These are phyloP conservation scores for Mycalesis mineus DNA, from an alignment of 2,888 invertebrate species.

Conservation along the genomic window DNA sequence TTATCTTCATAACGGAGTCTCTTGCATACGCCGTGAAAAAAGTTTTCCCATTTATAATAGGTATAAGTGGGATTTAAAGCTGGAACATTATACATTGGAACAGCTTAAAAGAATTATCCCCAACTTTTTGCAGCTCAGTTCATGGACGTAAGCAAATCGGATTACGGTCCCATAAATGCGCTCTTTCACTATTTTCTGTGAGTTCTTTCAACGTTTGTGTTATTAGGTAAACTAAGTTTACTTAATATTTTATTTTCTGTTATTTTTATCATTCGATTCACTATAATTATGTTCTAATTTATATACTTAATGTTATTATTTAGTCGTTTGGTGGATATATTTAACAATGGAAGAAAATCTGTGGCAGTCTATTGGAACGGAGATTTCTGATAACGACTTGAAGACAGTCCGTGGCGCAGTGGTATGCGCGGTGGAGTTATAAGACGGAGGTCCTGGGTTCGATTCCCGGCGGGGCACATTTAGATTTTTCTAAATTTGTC, in stretches of 20 bases:
- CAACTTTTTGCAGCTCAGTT: slow-evolving; percentile 8
- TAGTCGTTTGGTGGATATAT: no score
- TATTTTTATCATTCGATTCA: not conserved
- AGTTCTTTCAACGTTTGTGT: not conserved
- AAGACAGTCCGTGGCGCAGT: no score
- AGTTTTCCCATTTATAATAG: slow-evolving; percentile 22
- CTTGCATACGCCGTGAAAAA: slow-evolving; percentile 10
- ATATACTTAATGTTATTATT: no score
- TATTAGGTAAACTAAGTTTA: not conserved
- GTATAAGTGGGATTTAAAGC: slow-evolving; percentile 22
- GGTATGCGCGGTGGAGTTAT: no score
- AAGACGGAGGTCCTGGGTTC: no score
- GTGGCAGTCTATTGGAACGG: no score
- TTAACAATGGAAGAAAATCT: no score
- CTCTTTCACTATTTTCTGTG: not conserved
- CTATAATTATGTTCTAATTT: not conserved
- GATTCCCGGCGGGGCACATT: no score
- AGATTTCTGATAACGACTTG: no score
- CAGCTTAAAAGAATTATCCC: slow-evolving; percentile 20
- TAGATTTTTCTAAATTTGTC: no score
- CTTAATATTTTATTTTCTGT: not conserved
- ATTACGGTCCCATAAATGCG: not conserved
- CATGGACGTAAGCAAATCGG: not conserved
- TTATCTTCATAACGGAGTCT: slow-evolving; percentile 11
- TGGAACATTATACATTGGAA: slow-evolving; percentile 18